Evolutionary conservation across 2,888 invertebrate species (phyloP), one percentile per base, ranked within the genome.

Genomic region (Dryomyza anilis): DNA sequence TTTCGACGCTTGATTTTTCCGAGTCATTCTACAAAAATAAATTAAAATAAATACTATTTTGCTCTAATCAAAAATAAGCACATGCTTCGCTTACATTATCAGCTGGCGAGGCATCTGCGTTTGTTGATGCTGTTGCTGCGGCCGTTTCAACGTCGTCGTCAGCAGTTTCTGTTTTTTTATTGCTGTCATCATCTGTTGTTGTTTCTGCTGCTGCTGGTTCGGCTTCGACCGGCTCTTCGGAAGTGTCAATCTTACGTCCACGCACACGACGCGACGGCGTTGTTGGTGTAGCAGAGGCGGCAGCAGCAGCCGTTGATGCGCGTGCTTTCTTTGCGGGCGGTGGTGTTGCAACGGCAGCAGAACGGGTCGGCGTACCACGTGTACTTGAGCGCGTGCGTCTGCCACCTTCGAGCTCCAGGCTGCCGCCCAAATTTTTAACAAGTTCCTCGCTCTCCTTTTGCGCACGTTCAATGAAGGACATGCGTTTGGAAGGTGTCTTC

Each of bases 371-470:
- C 55, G 78, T 79, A 53, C 82, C 80, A 33, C 82, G 77, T 27
- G 81, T 77, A 70, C 82, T 83, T 23, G 83, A 83, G 45, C 83
- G 78, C 29, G 83, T 83, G 27, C 77, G 78, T 43, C 83, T 75
- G 6, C 83, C 83, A 10, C 82, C 81, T 58, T 81, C 82, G 27
- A 81, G 69, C 60, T 83, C 82, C 36, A 82, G 60, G 36, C 73
- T 79, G 14, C 82, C 81, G n/a, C 83, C 83, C 77, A 83, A 78
- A 27, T 74, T 81, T 63, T 82, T 80, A 0, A 83, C 79, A 14
- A 83, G 71, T 58, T 82, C 83, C 65, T 82, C 83, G 50, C 83
- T 83, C 72, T 83, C 83, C 12, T 78, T 78, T 66, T 81, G 82
- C 53, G 81, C 82, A n/a, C 80, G 75, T 71, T 83, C 83, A 67